Base-by-base conservation (phyloP, 35 echinoderm and acorn worm species). In the Ophiothrix spiculata region DNA sequence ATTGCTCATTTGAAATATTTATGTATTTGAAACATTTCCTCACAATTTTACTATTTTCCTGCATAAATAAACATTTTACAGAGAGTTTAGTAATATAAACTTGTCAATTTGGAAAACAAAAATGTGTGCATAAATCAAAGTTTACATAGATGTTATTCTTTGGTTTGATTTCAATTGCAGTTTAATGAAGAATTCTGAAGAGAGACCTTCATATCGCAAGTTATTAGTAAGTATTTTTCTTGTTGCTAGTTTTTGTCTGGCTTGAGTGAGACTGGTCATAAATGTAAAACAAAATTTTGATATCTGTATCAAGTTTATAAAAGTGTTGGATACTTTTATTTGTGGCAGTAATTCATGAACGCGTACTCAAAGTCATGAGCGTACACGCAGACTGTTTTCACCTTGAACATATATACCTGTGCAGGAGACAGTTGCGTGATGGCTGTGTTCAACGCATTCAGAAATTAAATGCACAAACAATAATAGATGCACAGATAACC, bases 131-230 rank as follows among this genome's bases (percentile, higher is more conserved):
- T 42, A 49, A 80, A 0, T 35, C 25, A 12, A 25, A 19, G 69
- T 88, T 37, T 29, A 64, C 35, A 37, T 19, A 64, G 33, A 86
- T 77, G 25, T 14, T n/a, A 1, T 25, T 75, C 36, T 88, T 49
- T 60, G 31, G 74, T 87, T 77, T 77, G 74, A 49, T 85, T 84
- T 23, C 79, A 15, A 77, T 69, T 69, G 64, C 81, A 96, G 93
- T 75, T 84, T 96, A 82, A 91, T 92, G 31, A 96, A 96, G 86
- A 79, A 88, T 17, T 84, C 40, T 32, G 86, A 83, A 77, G 87
- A 91, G 75, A 91, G 93, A 79, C 93, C 90, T 78, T 84, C 80
- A 49, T 96, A 96, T 69, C 79, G 39, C 36, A 90, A 73, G 56
- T 64, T 96, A 77, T 54, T 96, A 84, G 93, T 96, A 89, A 96